phyloP scores from a whole-genome alignment of 1,140 invertebrate species.

The Atta colombica region DNA sequence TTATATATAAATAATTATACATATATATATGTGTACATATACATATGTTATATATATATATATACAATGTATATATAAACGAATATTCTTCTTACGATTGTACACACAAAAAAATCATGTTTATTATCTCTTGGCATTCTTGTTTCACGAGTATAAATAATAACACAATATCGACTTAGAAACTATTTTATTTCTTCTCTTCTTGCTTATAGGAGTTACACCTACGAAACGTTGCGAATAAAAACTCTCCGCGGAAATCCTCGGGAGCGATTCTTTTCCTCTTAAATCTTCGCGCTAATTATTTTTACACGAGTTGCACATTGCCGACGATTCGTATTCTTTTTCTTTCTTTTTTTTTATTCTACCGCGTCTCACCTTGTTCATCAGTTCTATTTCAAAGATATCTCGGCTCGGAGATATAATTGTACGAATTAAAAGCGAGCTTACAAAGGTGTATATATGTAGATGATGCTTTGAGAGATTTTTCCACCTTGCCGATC shows the following conservation, averaged over 20 bases:
- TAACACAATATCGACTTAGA: conserved; percentile 86
- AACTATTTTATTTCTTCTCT: conserved; percentile 77
- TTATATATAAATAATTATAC: conserved; percentile 81
- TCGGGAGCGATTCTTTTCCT: conserved; percentile 26
- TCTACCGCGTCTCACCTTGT: conserved; percentile 28
- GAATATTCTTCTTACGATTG: conserved; percentile 80
- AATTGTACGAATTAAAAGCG: conserved; percentile 45
- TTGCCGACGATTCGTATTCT: conserved; percentile 50
- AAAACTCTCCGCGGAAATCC: conserved; percentile 61
- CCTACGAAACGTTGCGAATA: conserved; percentile 68
- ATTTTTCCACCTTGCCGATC: conserved; percentile 46
- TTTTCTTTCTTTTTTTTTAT: not conserved
- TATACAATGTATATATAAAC: conserved; percentile 81
- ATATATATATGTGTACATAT: not conserved
- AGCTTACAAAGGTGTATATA: conserved; percentile 13
- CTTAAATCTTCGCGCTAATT: conserved; percentile 31
- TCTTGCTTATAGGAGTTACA: conserved; percentile 65
- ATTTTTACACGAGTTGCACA: conserved; percentile 55
- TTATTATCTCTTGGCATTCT: conserved; percentile 78
- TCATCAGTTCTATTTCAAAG: conserved; percentile 20
- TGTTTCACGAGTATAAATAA: conserved; percentile 86
- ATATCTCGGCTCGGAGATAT: conserved; percentile 26
- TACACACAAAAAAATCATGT: conserved; percentile 83
- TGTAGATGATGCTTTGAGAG: not conserved
- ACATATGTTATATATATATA: conserved; percentile 78